These are phyloP conservation scores for Cecropterus lyciades DNA, from an alignment of 1,140 invertebrate genomes.

Conservation along the genomic window DNA sequence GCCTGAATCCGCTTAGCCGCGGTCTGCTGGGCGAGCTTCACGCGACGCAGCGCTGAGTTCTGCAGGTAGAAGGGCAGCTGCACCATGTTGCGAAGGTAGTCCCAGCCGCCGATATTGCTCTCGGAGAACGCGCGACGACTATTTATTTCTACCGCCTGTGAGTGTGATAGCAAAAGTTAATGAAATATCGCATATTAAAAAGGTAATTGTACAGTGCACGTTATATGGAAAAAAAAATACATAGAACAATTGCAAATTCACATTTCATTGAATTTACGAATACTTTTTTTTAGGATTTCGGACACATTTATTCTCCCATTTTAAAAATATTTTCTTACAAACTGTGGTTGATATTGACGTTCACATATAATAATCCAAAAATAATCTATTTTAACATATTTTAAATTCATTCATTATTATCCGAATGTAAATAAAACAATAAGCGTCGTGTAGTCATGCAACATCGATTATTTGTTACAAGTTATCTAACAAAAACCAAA, in stretches of 20 bases:
- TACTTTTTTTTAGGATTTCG: too few relatives aligned
- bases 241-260: too few relatives aligned
- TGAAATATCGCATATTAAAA: too few relatives aligned
- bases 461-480: constrained; percentile 27
- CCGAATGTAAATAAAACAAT: background rate
- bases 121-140: constrained; percentile 93
- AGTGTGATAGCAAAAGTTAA: background rate
- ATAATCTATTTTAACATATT: too few relatives aligned
- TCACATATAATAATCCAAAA: too few relatives aligned
- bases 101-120: constrained; percentile 96
- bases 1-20: constrained; percentile 86
- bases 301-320: too few relatives aligned
- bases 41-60: constrained; percentile 96
- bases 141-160: constrained; percentile 96
- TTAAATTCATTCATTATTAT: too few relatives aligned
- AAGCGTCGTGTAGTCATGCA: constrained; percentile 39
- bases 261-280: too few relatives aligned
- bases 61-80: constrained; percentile 99
- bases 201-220: too few relatives aligned
- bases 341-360: too few relatives aligned
- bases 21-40: constrained; percentile 93
- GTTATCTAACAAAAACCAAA: constrained; percentile 32
- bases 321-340: too few relatives aligned
- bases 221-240: too few relatives aligned
- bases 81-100: constrained; percentile 98